Evolutionary conservation across 2,113 vertebrate species (phyloP).

Genomic region (Saimiri boliviensis): DNA sequence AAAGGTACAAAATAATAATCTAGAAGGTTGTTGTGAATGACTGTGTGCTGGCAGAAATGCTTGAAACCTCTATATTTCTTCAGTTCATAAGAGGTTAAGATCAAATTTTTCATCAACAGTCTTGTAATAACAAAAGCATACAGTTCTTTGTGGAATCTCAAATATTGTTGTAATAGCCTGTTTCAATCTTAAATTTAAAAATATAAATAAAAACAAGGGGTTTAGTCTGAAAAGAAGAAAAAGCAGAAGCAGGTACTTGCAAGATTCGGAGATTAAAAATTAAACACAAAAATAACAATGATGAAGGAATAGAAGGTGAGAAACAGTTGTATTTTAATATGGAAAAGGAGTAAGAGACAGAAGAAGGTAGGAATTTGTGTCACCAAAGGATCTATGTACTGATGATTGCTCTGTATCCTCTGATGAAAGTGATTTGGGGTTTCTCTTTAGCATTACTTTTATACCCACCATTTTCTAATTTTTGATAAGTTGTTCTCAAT

Average conservation of each 20-base stretch:
- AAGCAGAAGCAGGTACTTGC: neutral
- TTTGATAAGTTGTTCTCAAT: neutral
- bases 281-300: neutral
- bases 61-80: neutral
- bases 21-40: neutral
- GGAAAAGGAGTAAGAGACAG: neutral
- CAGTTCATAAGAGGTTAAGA: neutral
- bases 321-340: neutral
- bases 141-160: slow-evolving; percentile 31
- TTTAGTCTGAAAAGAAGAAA: neutral
- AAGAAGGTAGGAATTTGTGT: neutral
- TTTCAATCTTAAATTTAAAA: slow-evolving; percentile 33
- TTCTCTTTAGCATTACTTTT: neutral
- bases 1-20: slow-evolving; percentile 4
- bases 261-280: neutral
- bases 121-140: slow-evolving; percentile 48
- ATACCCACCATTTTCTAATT: neutral
- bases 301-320: neutral
- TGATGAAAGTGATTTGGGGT: neutral
- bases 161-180: slow-evolving; percentile 14
- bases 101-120: neutral
- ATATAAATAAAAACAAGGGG: slow-evolving; percentile 18
- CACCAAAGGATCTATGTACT: neutral
- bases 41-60: neutral
- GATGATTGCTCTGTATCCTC: neutral